Percentiles rank a stretch among this genome's conserved stretches.
Evolutionary conservation across 2,113 vertebrate species (phyloP).

Genomic region (Paralichthys olivaceus): DNA sequence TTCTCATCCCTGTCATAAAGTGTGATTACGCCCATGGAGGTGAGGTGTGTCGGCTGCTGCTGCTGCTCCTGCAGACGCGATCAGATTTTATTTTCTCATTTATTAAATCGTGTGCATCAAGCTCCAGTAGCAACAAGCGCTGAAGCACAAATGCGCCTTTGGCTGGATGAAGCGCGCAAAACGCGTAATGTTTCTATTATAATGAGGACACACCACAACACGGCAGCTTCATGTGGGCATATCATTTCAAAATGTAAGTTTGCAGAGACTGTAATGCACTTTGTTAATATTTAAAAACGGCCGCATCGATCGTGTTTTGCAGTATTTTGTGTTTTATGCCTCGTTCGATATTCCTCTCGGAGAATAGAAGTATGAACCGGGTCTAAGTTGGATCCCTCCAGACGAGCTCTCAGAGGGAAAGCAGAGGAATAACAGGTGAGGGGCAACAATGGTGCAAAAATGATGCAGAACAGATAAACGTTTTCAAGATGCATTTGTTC

Average conservation of each 20-base stretch:
- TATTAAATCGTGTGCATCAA: slow-evolving; percentile 23
- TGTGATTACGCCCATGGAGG: slow-evolving; percentile 4
- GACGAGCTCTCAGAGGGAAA: slow-evolving; percentile 6
- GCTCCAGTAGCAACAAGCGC: slow-evolving; percentile 20
- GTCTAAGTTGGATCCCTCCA: slow-evolving; percentile 2
- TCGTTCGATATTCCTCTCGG: too few species aligned
- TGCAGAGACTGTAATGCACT: background rate
- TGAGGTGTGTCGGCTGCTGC: slow-evolving; percentile 7
- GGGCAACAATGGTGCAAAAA: slow-evolving; percentile 50
- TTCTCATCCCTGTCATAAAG: too few species aligned
- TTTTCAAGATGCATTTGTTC: background rate
- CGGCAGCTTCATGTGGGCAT: too few species aligned
- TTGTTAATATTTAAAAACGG: background rate
- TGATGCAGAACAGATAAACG: slow-evolving; percentile 40
- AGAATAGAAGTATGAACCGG: background rate
- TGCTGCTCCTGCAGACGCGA: slow-evolving; percentile 9
- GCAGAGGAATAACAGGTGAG: slow-evolving; percentile 68
- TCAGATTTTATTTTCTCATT: slow-evolving; percentile 40
- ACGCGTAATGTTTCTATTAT: background rate
- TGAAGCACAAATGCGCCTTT: slow-evolving; percentile 1
- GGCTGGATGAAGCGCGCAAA: background rate
- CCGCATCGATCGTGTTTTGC: background rate
- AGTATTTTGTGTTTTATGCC: background rate
- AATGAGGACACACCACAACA: background rate
- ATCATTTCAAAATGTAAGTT: background rate